A percentile compares a stretch with the other conserved stretches of the same genome.
phyloP scores from a whole-genome alignment of 1,140 invertebrate genomes.

The Pseudachorutes palmiensis region DNA sequence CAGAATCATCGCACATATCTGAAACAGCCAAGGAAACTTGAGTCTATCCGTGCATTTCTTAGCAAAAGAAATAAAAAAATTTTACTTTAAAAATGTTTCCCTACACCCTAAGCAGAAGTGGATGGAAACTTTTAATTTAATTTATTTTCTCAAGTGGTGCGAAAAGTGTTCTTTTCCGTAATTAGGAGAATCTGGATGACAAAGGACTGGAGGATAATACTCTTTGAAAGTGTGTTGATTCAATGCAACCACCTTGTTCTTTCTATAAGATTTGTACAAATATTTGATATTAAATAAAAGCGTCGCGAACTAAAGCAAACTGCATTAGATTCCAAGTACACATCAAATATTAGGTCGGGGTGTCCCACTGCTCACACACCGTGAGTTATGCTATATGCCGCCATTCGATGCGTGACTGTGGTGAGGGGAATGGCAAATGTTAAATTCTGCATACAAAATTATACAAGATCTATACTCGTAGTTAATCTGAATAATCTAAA shows the following conservation, averaged over 20 bases:
- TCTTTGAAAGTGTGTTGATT: not conserved
- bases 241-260: constrained; percentile 11
- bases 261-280: constrained; percentile 12
- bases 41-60: too few species aligned
- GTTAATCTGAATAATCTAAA: too few species aligned
- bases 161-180: too few species aligned
- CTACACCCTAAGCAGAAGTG: too few species aligned
- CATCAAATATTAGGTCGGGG: constrained; percentile 9
- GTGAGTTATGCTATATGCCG: not conserved
- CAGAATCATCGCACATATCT: not conserved
- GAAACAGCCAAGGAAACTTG: too few species aligned
- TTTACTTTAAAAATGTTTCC: too few species aligned
- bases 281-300: constrained; percentile 13
- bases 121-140: too few species aligned
- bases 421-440: not conserved
- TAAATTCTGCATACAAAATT: not conserved
- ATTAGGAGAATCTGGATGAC: not conserved
- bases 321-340: constrained; percentile 11
- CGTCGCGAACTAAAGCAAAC: constrained; percentile 8
- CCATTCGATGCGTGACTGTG: not conserved
- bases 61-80: constrained; percentile 1
- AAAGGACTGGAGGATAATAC: not conserved
- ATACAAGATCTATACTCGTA: too few species aligned
- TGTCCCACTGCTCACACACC: not conserved
- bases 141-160: too few species aligned